A percentile compares a stretch with the other conserved stretches of the same genome.
phyloP scores from a whole-genome alignment of 1,140 invertebrate species.

The Aleiodes sp. region DNA sequence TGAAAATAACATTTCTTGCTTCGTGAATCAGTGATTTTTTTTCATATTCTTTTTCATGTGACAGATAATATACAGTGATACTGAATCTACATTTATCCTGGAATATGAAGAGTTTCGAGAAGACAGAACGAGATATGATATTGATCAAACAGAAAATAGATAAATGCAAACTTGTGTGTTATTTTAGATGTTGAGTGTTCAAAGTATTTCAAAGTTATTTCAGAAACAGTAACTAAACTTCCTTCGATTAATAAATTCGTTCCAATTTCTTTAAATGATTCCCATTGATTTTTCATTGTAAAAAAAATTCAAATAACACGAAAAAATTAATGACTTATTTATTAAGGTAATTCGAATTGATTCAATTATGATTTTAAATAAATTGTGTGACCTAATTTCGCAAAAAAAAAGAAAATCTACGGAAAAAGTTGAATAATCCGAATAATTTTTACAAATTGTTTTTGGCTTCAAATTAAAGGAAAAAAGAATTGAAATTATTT shows the following conservation, averaged over 20 bases:
- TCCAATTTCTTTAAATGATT: neutral
- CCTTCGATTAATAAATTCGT: neutral
- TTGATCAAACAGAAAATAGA: conserved; percentile 61
- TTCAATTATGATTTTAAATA: too few species aligned
- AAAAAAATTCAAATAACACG: too few species aligned
- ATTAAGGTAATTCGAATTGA: too few species aligned
- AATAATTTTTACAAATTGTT: too few species aligned
- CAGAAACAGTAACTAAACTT: neutral
- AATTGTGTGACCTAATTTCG: too few species aligned
- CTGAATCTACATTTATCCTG: conserved; percentile 41
- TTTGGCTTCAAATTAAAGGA: too few species aligned
- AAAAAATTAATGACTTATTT: too few species aligned
- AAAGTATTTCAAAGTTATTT: neutral
- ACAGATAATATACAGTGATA: conserved; percentile 17
- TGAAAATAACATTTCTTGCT: too few species aligned
- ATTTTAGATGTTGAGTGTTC: neutral
- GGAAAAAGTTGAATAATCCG: too few species aligned
- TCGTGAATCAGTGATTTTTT: too few species aligned
- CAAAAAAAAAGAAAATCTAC: too few species aligned
- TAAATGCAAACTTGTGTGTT: conserved; percentile 38
- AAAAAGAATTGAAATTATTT: too few species aligned
- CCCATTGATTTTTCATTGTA: neutral
- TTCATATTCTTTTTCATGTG: neutral
- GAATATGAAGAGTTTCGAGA: conserved; percentile 30
- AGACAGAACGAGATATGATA: conserved; percentile 52